Evolutionary conservation across 1,140 invertebrate genomes (phyloP).

Genomic region (Papilio helenus): DNA sequence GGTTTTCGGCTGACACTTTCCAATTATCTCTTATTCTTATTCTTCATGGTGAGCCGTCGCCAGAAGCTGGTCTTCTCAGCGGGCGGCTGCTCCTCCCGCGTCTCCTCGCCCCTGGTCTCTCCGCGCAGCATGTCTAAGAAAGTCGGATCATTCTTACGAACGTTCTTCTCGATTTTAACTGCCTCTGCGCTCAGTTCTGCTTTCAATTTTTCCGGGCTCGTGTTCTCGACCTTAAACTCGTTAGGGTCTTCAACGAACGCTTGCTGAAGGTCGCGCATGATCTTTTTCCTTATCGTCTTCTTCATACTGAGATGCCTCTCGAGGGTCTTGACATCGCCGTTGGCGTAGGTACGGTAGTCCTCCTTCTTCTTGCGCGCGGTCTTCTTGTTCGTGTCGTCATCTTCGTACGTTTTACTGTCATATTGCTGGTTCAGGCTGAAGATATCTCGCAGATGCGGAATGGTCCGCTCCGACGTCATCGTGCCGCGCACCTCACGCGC

Average conservation of each 20-base stretch:
- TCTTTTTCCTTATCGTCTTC: constrained; percentile 93
- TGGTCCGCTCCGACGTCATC: constrained; percentile 85
- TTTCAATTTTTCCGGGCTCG: constrained; percentile 86
- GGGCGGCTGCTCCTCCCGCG: constrained; percentile 84
- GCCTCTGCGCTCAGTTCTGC: constrained; percentile 87
- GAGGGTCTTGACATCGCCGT: constrained; percentile 89
- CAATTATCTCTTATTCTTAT: constrained; percentile 87
- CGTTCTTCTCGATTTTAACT: constrained; percentile 86
- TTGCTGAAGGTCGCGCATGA: constrained; percentile 91
- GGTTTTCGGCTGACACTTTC: constrained; percentile 36
- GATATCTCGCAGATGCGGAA: constrained; percentile 87
- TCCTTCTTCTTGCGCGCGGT: constrained; percentile 85
- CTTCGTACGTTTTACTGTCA: constrained; percentile 67
- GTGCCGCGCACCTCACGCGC: constrained; percentile 59
- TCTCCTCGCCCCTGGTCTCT: constrained; percentile 81
- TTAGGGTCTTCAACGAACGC: constrained; percentile 90
- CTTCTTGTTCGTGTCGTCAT: constrained; percentile 83
- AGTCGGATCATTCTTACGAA: constrained; percentile 85
- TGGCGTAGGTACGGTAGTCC: constrained; percentile 85
- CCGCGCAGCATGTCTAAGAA: constrained; percentile 88
- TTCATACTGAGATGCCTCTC: constrained; percentile 93
- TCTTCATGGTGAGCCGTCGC: constrained; percentile 88
- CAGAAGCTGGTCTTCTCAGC: constrained; percentile 88
- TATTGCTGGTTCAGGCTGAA: constrained; percentile 84
- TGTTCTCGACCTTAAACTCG: constrained; percentile 87